phyloP scores from a whole-genome alignment of 2,113 vertebrate species.

The Mastomys coucha region DNA sequence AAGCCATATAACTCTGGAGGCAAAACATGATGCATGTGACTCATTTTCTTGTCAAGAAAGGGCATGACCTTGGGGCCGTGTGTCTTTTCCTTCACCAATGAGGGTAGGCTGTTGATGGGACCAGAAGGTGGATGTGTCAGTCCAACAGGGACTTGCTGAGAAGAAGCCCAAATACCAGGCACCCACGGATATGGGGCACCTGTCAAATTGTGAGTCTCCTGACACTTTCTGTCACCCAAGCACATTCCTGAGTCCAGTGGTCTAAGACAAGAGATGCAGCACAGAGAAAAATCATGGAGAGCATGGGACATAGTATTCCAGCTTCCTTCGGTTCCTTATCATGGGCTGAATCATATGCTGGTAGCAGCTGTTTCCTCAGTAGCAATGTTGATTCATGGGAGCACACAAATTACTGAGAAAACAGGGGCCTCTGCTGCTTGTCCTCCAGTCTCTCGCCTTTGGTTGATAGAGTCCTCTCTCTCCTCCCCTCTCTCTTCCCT shows the following conservation, averaged over 20 bases:
- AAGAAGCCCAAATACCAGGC: neutral
- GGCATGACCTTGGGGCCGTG: neutral
- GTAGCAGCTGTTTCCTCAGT: neutral
- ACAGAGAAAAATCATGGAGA: neutral
- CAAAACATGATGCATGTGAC: neutral
- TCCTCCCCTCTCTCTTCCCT: too few species aligned
- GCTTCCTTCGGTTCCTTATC: neutral
- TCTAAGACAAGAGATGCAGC: accelerated
- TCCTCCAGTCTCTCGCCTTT: neutral
- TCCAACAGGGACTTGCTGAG: neutral
- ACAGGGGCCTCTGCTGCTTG: neutral
- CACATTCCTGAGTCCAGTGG: neutral
- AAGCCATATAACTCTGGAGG: neutral
- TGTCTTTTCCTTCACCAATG: neutral
- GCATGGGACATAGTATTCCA: neutral
- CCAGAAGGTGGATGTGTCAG: neutral
- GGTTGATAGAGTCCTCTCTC: neutral
- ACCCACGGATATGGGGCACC: neutral
- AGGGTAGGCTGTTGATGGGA: neutral
- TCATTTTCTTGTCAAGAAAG: constrained; percentile 11
- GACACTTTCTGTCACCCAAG: neutral
- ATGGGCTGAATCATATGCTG: neutral
- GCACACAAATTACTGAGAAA: neutral
- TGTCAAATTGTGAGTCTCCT: neutral
- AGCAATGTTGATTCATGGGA: neutral